Evolutionary conservation across 1,140 invertebrate genomes (phyloP).

Genomic region (Whitmania pigra): DNA sequence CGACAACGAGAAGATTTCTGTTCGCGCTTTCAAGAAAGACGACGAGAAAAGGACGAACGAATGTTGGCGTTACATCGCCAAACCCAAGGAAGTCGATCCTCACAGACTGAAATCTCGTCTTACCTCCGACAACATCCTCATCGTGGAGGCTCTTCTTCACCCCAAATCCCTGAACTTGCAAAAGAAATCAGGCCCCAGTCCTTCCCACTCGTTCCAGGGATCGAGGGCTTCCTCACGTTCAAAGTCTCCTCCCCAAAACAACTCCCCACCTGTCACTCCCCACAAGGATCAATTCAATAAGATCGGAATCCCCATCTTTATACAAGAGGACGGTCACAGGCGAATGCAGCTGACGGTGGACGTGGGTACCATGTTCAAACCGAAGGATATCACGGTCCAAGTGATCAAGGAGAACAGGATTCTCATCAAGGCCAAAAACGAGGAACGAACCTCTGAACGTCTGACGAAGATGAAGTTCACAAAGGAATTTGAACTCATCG

Average conservation of each 20-base stretch:
- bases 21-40: slow-evolving; percentile 17
- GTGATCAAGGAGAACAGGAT: slow-evolving; percentile 26
- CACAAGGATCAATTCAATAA: slow-evolving; percentile 12
- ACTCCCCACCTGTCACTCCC: slow-evolving; percentile 6
- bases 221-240: slow-evolving; percentile 13
- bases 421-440: slow-evolving; percentile 24
- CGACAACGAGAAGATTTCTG: slow-evolving; percentile 19
- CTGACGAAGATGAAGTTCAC: slow-evolving; percentile 23
- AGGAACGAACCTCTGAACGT: slow-evolving; percentile 23
- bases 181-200: slow-evolving; percentile 24
- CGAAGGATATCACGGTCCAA: slow-evolving; percentile 25
- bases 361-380: slow-evolving; percentile 23
- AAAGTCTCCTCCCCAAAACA: slow-evolving; percentile 15
- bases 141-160: slow-evolving; percentile 19
- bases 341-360: slow-evolving; percentile 22
- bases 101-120: slow-evolving; percentile 21
- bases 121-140: slow-evolving; percentile 20
- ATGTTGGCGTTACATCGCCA: slow-evolving; percentile 19
- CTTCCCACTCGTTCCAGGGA: slow-evolving; percentile 22
- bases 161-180: slow-evolving; percentile 18
- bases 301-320: slow-evolving; percentile 22
- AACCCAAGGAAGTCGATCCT: slow-evolving; percentile 22
- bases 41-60: slow-evolving; percentile 11
- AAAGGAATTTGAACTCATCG: slow-evolving; percentile 22
- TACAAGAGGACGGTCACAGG: slow-evolving; percentile 16